Evolutionary conservation across 2,113 vertebrate species (phyloP), one percentile per base, ranked within the genome.

Genomic region (Oncorhynchus gorbuscha): DNA sequence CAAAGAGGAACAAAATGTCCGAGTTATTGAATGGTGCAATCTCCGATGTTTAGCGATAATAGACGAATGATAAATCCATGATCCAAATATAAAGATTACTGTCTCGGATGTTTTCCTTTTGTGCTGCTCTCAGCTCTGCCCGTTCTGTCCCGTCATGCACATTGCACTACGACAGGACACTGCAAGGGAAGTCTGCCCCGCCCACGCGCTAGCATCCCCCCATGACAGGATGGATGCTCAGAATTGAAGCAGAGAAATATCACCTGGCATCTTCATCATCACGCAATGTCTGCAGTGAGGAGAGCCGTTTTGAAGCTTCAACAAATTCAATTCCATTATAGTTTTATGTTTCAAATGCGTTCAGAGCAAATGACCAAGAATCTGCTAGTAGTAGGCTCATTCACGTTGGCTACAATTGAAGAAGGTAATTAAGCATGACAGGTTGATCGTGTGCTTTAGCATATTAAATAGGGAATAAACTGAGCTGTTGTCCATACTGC

Each of bases 201-300:
- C 92, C 93, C 90, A 69, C 87, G 75, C 71, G 76, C 83, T 86
- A 90, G 92, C 92, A 93, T 93, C 92, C 87, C 49, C 39, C 49
- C 75, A 11, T 45, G 81, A 55, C 64, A 81, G 70, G 81, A 83
- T 84, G 70, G 81, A 83, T 84, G 76, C 84, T 72, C 14, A 8
- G 69, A 68, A 69, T 70, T 18, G 69, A 69, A 79, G 45, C 72
- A 28, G 77, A 75, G 72, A 48, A 78, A 62, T 66, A 82, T 77
- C 26, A 74, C 64, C 81, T 75, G 76, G 81, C 75, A 35, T 74
- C 76, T 70, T 80, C 86, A 82, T 83, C 83, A 78, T 77, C 80
- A 76, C 84, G 76, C 72, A 78, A 68, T 76, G 75, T 78, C 84
- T 78, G 79, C 80, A 84, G 70, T 61, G 76, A 77, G 82, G 32